Conservation (phyloP, 2,113 vertebrate species). For the Poeciliopsis prolifica region DNA sequence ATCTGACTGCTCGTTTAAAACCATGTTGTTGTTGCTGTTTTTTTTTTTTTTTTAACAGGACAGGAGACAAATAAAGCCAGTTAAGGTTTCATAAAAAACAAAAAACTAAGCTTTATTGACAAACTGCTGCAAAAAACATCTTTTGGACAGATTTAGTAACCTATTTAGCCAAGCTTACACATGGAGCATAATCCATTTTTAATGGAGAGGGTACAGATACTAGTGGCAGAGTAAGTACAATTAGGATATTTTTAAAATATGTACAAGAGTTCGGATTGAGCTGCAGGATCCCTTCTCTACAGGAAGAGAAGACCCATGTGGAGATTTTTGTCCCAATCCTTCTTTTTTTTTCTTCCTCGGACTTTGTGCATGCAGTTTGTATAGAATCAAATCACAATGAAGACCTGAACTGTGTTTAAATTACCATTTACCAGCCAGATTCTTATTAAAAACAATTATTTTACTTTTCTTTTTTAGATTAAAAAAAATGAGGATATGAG, state of each 20-base stretch:
- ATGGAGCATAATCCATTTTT: conserved; percentile 95
- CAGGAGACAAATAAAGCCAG: conserved; percentile 96
- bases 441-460: conserved; percentile 67
- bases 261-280: conserved; percentile 90
- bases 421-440: conserved; percentile 60
- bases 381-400: conserved; percentile 73
- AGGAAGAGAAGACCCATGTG: conserved; percentile 84
- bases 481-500: conserved; percentile 78
- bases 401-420: conserved; percentile 67
- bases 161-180: conserved; percentile 99
- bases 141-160: conserved; percentile 98
- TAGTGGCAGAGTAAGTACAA: conserved; percentile 87
- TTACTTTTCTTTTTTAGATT: conserved; percentile 63
- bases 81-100: conserved; percentile 97
- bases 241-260: conserved; percentile 86
- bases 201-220: conserved; percentile 92
- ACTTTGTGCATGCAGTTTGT: conserved; percentile 80
- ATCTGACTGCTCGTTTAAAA: conserved; percentile 77
- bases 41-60: conserved; percentile 77
- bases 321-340: conserved; percentile 87
- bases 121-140: conserved; percentile 97
- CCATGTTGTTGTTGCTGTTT: conserved; percentile 75
- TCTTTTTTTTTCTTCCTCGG: conserved; percentile 53
- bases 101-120: conserved; percentile 99
- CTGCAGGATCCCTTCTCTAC: conserved; percentile 95